phyloP scores from a whole-genome alignment of 2,113 vertebrate species.

The Prionailurus viverrinus region DNA sequence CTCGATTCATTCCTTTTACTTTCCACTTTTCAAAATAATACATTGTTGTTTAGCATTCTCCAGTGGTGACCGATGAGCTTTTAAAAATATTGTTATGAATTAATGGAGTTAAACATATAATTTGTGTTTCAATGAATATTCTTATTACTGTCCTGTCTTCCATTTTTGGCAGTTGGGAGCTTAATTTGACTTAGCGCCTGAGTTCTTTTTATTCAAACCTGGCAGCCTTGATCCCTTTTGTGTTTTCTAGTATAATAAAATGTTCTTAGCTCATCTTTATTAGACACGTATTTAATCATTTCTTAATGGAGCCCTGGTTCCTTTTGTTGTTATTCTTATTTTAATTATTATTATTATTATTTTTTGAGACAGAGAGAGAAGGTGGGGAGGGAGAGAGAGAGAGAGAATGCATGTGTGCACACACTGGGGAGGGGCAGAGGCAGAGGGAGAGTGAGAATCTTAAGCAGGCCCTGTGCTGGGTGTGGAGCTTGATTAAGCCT shows the following conservation, averaged over 20 bases:
- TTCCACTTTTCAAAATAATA: neutral
- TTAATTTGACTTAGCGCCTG: neutral
- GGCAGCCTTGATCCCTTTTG: neutral
- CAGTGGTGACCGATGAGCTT: neutral
- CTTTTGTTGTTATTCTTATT: neutral
- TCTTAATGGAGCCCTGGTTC: neutral
- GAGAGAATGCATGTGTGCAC: no score
- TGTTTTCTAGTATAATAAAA: slow-evolving; percentile 28
- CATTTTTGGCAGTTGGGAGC: neutral
- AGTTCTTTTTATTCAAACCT: neutral
- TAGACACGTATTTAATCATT: neutral
- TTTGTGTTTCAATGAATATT: neutral
- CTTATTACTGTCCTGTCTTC: neutral
- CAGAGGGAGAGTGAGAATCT: no score
- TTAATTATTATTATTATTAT: no score
- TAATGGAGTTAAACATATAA: neutral
- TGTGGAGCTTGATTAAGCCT: no score
- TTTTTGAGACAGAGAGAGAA: no score
- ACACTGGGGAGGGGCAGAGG: no score
- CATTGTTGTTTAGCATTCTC: neutral
- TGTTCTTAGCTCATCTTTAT: neutral
- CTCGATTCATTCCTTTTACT: neutral
- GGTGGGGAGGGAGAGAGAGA: no score
- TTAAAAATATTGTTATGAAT: neutral
- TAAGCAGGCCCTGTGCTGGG: no score